phyloP scores from a whole-genome alignment of 2,113 vertebrate genomes.

The Platysternon megacephalum region DNA sequence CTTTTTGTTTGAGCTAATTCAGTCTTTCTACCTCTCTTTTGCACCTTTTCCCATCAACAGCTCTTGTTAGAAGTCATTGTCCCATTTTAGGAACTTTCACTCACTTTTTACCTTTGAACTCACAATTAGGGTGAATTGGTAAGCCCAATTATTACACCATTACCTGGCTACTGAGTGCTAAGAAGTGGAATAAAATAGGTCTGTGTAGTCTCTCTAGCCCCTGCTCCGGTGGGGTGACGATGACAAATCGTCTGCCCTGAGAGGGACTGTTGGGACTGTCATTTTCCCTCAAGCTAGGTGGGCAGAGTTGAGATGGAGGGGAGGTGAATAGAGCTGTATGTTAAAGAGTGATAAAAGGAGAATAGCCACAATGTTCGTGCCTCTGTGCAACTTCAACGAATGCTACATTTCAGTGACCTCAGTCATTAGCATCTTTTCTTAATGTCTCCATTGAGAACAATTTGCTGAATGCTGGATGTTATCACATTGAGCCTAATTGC shows the following conservation, averaged over 20 bases:
- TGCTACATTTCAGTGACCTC: background rate
- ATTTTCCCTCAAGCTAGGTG: background rate
- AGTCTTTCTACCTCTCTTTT: background rate
- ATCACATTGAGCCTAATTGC: slow-evolving; percentile 47
- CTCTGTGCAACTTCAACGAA: background rate
- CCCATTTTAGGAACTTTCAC: background rate
- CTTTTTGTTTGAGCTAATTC: background rate
- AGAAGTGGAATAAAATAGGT: background rate
- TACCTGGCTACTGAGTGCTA: background rate
- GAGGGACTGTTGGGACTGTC: background rate
- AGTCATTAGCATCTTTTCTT: background rate
- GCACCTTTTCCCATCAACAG: background rate
- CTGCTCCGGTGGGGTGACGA: background rate
- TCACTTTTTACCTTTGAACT: background rate
- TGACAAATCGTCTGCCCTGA: background rate
- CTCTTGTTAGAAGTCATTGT: background rate
- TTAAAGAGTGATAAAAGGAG: background rate
- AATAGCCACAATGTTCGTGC: background rate
- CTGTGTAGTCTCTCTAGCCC: background rate
- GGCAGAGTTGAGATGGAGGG: background rate
- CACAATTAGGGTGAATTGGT: background rate
- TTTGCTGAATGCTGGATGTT: slow-evolving; percentile 12
- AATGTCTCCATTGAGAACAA: slow-evolving; percentile 11
- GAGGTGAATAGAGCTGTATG: fast-evolving
- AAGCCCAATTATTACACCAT: background rate